A percentile compares a stretch with the other conserved stretches of the same genome.
These are phyloP conservation scores for Eidolon dupreanum DNA, from an alignment of 2,797 vertebrate species.

Conservation along the genomic window DNA sequence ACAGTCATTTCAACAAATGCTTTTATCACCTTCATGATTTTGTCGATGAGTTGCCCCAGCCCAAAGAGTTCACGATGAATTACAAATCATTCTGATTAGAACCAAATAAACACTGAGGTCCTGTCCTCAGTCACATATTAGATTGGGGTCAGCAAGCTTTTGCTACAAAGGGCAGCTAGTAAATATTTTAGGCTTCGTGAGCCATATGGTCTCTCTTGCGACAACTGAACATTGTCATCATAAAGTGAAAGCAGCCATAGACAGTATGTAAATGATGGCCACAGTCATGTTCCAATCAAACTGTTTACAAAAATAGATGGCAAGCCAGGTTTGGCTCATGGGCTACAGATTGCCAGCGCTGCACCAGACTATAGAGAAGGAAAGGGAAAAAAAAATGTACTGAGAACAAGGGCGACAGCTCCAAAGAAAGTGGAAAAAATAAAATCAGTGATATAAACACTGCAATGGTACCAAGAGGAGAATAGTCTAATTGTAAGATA, in stretches of 20 bases:
- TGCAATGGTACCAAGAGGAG: background rate
- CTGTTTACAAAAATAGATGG: background rate
- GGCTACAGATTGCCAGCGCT: background rate
- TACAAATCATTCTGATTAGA: slow-evolving; percentile 57
- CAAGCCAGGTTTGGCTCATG: background rate
- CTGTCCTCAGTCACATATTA: background rate
- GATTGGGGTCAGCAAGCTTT: background rate
- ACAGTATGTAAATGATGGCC: background rate
- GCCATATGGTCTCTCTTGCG: background rate
- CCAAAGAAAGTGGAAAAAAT: background rate
- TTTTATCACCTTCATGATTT: slow-evolving; percentile 36
- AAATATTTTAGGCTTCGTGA: slow-evolving; percentile 15
- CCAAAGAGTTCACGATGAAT: background rate
- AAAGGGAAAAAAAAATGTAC: background rate
- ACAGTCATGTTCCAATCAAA: background rate
- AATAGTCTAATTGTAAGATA: background rate
- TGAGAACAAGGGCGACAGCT: background rate
- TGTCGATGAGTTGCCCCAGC: background rate
- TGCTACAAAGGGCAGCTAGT: background rate
- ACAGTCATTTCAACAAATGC: slow-evolving; percentile 9
- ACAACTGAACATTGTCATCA: background rate
- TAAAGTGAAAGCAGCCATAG: background rate
- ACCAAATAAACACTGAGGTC: background rate
- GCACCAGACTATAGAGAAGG: background rate
- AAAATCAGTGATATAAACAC: background rate